Conservation (phyloP, 2,888 invertebrate genomes). For the Holacanthella duospinosa region DNA sequence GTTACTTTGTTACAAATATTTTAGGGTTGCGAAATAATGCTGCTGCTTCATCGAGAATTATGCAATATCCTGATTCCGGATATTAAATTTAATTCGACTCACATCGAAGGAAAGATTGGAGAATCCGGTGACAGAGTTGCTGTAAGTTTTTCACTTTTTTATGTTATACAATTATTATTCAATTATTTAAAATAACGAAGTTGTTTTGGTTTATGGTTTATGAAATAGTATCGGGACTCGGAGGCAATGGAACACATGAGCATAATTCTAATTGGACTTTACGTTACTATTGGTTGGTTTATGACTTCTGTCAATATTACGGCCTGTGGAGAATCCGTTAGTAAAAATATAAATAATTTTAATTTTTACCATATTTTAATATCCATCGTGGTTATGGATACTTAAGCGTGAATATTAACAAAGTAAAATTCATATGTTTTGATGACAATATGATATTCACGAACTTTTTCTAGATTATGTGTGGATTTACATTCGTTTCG, state of each 20-base stretch:
- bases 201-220: too few relatives aligned
- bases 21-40: not conserved
- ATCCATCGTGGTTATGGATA: too few relatives aligned
- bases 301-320: not conserved
- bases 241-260: not conserved
- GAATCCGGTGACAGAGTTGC: not conserved
- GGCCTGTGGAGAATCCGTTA: not conserved
- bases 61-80: not conserved
- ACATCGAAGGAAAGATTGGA: not conserved
- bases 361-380: not conserved
- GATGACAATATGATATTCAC: too few relatives aligned
- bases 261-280: not conserved
- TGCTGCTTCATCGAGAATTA: not conserved
- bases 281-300: not conserved
- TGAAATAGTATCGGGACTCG: not conserved
- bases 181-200: too few relatives aligned
- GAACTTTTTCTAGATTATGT: not conserved
- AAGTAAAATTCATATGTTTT: too few relatives aligned
- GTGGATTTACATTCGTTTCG: not conserved
- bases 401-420: too few relatives aligned
- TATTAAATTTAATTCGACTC: not conserved
- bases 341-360: not conserved
- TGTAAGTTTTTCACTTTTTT: not conserved
- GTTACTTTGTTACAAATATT: too few relatives aligned
- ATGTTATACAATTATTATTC: too few relatives aligned